These are phyloP conservation scores for Turritopsis rubra DNA, from an alignment of 30 jellyfish, hydroid and myxozoan genomes.

Conservation along the genomic window DNA sequence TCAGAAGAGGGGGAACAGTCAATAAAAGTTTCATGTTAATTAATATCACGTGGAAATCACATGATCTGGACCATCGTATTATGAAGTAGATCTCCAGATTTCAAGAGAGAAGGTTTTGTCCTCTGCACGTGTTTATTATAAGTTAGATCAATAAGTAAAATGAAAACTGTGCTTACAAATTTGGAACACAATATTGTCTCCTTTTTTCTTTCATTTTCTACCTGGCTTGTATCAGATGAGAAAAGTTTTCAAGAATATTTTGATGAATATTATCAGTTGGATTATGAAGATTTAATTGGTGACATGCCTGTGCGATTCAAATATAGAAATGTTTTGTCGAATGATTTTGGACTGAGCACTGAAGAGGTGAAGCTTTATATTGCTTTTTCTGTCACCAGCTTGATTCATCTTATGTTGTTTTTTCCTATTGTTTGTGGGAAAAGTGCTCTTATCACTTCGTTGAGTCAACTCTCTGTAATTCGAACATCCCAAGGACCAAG, in stretches of 20 bases:
- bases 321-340: constrained; percentile 83
- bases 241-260: constrained; percentile 91
- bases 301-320: constrained; percentile 99
- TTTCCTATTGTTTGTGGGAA: background rate
- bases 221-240: constrained; percentile 49
- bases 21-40: background rate
- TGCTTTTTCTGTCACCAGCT: too few relatives aligned
- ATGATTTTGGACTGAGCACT: constrained; percentile 84
- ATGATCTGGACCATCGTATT: too few relatives aligned
- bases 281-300: constrained; percentile 91
- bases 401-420: background rate
- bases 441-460: background rate
- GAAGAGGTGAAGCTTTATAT: constrained; percentile 68
- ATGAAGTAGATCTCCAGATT: too few relatives aligned
- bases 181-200: too few relatives aligned
- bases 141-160: too few relatives aligned
- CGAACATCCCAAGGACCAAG: too few relatives aligned
- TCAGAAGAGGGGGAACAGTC: background rate
- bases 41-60: background rate
- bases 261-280: constrained; percentile 91
- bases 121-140: background rate
- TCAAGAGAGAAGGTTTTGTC: background rate
- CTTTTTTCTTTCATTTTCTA: background rate
- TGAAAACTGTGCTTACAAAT: too few relatives aligned
- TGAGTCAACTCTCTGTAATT: too few relatives aligned